Evolutionary conservation across 53 echinoderm and acorn worm species (phyloP).

Genomic region (Apostichopus leukothele): DNA sequence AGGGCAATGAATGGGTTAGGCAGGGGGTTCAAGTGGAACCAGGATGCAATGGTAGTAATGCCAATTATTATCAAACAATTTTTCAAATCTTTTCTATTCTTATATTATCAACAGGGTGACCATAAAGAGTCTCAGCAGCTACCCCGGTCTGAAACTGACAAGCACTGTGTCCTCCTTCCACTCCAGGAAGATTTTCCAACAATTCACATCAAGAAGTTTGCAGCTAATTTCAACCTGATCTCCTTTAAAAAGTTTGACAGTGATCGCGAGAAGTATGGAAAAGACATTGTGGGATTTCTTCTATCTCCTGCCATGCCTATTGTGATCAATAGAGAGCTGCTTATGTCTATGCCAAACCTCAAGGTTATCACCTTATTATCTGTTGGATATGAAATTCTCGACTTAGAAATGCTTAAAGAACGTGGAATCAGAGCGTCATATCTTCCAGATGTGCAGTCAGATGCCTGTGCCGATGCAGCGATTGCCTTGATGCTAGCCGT

Average conservation of each 20-base stretch:
- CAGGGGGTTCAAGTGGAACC: no score
- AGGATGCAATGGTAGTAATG: no score
- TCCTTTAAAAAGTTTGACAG: neutral
- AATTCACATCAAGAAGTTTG: neutral
- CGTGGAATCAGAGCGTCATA: slow-evolving; percentile 17
- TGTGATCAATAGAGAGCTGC: neutral
- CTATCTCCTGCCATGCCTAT: neutral
- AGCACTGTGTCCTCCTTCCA: no score
- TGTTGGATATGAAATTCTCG: slow-evolving; percentile 25
- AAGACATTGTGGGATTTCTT: neutral
- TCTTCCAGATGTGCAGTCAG: slow-evolving; percentile 30
- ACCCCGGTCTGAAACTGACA: no score
- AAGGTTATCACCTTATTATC: neutral
- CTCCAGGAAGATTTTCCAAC: no score
- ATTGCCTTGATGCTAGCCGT: slow-evolving; percentile 38
- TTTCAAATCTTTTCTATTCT: no score
- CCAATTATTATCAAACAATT: no score
- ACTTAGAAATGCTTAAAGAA: slow-evolving; percentile 44
- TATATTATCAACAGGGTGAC: no score
- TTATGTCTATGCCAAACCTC: neutral
- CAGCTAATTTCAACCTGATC: neutral
- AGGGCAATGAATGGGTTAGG: no score
- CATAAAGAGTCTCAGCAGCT: no score
- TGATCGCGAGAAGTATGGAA: neutral
- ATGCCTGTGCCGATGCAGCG: slow-evolving; percentile 35